These are phyloP conservation scores for Etheostoma nigrum DNA, from an alignment of 2,797 vertebrate genomes.

Conservation along the genomic window DNA sequence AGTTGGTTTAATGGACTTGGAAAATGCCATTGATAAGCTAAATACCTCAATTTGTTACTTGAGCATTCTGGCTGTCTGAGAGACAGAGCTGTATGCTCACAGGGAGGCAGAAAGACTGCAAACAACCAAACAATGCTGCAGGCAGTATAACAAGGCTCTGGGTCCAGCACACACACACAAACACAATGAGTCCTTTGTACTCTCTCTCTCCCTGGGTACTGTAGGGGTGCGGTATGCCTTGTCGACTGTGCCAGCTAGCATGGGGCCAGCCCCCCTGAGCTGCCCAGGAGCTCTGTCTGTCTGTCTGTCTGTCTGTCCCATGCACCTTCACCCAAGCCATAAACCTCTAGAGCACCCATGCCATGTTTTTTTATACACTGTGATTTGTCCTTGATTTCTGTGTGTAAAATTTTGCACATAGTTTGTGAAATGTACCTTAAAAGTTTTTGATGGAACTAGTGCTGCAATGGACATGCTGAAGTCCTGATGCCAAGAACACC, in stretches of 20 bases:
- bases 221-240: slow-evolving; percentile 76
- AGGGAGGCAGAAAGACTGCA: slow-evolving; percentile 59
- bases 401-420: too few relatives aligned
- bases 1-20: neutral
- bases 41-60: slow-evolving; percentile 14
- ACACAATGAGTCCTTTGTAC: slow-evolving; percentile 85
- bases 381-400: neutral
- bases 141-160: slow-evolving; percentile 64
- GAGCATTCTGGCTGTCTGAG: slow-evolving; percentile 24
- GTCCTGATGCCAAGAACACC: neutral
- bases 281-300: slow-evolving; percentile 53
- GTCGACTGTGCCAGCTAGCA: slow-evolving; percentile 80
- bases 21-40: slow-evolving; percentile 1
- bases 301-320: too few relatives aligned
- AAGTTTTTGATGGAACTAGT: neutral
- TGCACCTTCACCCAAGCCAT: too few relatives aligned
- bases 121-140: slow-evolving; percentile 70
- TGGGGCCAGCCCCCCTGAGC: slow-evolving; percentile 76
- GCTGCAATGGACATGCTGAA: neutral
- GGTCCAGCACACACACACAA: slow-evolving; percentile 50
- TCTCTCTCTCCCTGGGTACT: slow-evolving; percentile 72
- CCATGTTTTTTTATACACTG: neutral
- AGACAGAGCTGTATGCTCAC: slow-evolving; percentile 49
- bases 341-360: neutral
- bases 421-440: neutral